Evolutionary conservation across 2,797 vertebrate species (phyloP).

Genomic region (Galaxias olidus): DNA sequence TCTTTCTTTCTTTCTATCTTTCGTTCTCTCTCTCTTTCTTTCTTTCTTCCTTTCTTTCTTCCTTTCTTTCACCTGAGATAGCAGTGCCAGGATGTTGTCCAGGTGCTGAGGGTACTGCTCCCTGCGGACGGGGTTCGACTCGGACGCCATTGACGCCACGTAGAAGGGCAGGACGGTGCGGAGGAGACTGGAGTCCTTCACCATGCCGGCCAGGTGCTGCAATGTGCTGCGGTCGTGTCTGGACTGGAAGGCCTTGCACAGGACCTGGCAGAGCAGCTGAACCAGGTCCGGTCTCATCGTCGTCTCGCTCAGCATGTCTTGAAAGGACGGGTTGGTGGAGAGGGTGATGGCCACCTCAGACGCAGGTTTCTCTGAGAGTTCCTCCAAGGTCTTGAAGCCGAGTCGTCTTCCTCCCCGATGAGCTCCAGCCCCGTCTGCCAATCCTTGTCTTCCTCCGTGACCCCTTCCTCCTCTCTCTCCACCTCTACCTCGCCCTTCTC

Average conservation of each 20-base stretch:
- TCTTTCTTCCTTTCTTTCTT: not conserved
- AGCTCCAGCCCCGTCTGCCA: constrained; percentile 22
- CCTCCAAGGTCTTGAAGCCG: constrained; percentile 79
- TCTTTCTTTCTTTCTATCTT: not conserved
- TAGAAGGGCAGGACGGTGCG: constrained; percentile 78
- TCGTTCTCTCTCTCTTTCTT: too few species aligned
- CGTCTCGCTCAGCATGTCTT: constrained; percentile 67
- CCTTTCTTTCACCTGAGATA: constrained; percentile 67
- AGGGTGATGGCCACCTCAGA: constrained; percentile 85
- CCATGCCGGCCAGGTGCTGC: constrained; percentile 76
- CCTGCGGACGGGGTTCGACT: constrained; percentile 62
- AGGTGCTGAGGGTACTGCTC: constrained; percentile 80
- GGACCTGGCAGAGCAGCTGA: constrained; percentile 81
- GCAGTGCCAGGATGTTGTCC: constrained; percentile 79
- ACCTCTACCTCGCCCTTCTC: constrained; percentile 10
- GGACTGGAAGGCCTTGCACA: constrained; percentile 83
- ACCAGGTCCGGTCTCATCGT: constrained; percentile 76
- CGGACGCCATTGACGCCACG: constrained; percentile 78
- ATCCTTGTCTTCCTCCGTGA: constrained; percentile 24
- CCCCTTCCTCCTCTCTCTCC: constrained; percentile 22
- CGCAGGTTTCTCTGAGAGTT: constrained; percentile 79
- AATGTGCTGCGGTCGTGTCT: constrained; percentile 75
- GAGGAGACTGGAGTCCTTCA: constrained; percentile 88
- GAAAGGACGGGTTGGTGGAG: constrained; percentile 71
- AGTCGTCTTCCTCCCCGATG: constrained; percentile 65